These are phyloP conservation scores for Antechinus flavipes DNA, from an alignment of 2,113 vertebrate species.

Conservation along the genomic window DNA sequence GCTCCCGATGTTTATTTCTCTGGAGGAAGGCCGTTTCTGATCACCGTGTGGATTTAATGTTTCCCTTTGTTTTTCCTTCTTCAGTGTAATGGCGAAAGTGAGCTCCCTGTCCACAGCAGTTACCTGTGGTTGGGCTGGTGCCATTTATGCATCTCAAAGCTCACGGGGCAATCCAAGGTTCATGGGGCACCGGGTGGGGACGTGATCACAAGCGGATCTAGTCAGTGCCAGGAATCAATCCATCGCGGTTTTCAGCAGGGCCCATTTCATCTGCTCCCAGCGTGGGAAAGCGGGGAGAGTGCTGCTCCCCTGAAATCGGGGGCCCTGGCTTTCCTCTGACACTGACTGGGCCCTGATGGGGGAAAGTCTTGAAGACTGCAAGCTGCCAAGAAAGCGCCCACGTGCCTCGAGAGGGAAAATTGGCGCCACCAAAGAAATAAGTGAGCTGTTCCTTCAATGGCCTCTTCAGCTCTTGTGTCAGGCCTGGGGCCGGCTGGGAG, in stretches of 20 bases:
- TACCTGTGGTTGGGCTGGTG: not conserved
- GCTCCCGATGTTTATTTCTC: slow-evolving; percentile 18
- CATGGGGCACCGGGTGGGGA: too few relatives aligned
- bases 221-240: not conserved
- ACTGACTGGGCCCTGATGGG: too few relatives aligned
- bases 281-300: not conserved
- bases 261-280: not conserved
- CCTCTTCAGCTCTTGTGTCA: not conserved
- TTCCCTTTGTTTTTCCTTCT: not conserved
- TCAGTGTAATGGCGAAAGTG: not conserved
- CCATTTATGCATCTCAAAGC: not conserved
- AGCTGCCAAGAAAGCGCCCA: not conserved
- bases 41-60: not conserved
- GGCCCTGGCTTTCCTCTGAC: too few relatives aligned
- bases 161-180: not conserved
- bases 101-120: not conserved
- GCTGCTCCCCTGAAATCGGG: not conserved
- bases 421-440: not conserved
- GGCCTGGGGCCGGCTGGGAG: not conserved
- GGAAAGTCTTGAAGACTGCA: not conserved
- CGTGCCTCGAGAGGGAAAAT: not conserved
- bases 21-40: not conserved
- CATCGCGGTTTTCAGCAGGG: not conserved
- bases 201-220: not conserved
- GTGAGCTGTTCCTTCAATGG: not conserved